phyloP scores from a whole-genome alignment of 2,888 invertebrate species.

The Ferrisia virgata region DNA sequence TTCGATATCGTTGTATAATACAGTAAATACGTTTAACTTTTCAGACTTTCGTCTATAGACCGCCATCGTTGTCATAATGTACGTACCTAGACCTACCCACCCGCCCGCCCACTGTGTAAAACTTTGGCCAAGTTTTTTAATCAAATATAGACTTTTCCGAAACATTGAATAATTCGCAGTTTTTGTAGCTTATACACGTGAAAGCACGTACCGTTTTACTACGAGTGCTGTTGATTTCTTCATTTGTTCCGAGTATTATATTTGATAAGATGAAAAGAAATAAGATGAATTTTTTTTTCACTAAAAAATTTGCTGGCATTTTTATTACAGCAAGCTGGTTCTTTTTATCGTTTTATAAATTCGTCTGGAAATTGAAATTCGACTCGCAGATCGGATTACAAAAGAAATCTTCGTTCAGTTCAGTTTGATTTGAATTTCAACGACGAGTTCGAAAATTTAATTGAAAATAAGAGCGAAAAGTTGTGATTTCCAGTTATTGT shows the following conservation, averaged over 20 bases:
- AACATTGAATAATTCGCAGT: neutral
- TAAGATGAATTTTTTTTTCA: neutral
- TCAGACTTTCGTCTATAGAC: neutral
- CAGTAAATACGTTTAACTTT: neutral
- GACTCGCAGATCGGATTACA: too few species aligned
- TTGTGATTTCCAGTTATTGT: too few species aligned
- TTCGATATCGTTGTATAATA: neutral
- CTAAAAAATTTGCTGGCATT: too few species aligned
- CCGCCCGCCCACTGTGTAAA: too few species aligned
- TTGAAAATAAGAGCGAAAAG: too few species aligned
- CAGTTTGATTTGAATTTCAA: too few species aligned
- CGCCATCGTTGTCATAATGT: neutral
- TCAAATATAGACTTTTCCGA: neutral
- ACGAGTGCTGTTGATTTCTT: neutral
- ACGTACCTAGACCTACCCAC: too few species aligned
- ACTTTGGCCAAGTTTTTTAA: neutral
- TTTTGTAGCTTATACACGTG: neutral
- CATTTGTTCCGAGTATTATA: neutral
- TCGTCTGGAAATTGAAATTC: too few species aligned
- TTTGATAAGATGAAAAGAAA: neutral
- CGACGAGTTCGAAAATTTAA: too few species aligned
- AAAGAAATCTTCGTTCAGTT: too few species aligned
- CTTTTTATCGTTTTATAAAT: too few species aligned
- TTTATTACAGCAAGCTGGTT: too few species aligned
- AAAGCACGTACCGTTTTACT: neutral